phyloP scores from a whole-genome alignment of 2,888 invertebrate genomes.

The Pachymerium ferrugineum region DNA sequence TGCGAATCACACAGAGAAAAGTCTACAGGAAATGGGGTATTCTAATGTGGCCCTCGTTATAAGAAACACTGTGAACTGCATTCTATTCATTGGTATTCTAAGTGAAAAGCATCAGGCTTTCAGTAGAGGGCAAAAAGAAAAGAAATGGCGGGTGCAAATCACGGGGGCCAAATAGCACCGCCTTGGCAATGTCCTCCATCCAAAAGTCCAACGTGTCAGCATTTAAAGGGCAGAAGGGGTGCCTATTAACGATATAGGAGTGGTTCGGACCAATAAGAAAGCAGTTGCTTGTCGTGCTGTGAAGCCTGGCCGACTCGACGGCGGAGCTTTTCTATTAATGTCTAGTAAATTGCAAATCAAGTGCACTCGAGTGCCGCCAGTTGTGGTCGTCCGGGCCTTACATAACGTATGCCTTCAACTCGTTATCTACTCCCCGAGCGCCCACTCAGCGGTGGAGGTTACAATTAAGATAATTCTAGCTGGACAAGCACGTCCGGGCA shows the following conservation, averaged over 20 bases:
- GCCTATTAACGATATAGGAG: too few species aligned
- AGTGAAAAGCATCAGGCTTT: slow-evolving; percentile 1
- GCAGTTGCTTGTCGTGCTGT: background rate
- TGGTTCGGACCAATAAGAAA: slow-evolving; percentile 2
- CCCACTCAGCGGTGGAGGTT: slow-evolving; percentile 27
- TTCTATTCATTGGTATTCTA: slow-evolving; percentile 20
- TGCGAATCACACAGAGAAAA: slow-evolving; percentile 24
- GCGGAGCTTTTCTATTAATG: slow-evolving; percentile 21
- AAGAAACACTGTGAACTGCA: slow-evolving; percentile 12
- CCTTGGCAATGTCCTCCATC: slow-evolving; percentile 18
- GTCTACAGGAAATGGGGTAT: slow-evolving; percentile 27
- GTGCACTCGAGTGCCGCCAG: slow-evolving; percentile 17
- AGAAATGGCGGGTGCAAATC: slow-evolving; percentile 20
- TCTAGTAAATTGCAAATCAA: slow-evolving; percentile 25
- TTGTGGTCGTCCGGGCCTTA: slow-evolving; percentile 14
- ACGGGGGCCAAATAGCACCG: slow-evolving; percentile 20
- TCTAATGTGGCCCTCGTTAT: slow-evolving; percentile 24
- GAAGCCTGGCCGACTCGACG: background rate
- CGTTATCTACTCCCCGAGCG: slow-evolving; percentile 23
- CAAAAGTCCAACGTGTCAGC: slow-evolving; percentile 19
- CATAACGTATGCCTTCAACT: slow-evolving; percentile 11
- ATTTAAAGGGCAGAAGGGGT: too few species aligned
- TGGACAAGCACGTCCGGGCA: slow-evolving; percentile 27
- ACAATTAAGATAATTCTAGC: slow-evolving; percentile 23
- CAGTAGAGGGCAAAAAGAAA: background rate